These are phyloP conservation scores for Scrobipalpa costella DNA, from an alignment of 2,888 invertebrate species.

Conservation along the genomic window DNA sequence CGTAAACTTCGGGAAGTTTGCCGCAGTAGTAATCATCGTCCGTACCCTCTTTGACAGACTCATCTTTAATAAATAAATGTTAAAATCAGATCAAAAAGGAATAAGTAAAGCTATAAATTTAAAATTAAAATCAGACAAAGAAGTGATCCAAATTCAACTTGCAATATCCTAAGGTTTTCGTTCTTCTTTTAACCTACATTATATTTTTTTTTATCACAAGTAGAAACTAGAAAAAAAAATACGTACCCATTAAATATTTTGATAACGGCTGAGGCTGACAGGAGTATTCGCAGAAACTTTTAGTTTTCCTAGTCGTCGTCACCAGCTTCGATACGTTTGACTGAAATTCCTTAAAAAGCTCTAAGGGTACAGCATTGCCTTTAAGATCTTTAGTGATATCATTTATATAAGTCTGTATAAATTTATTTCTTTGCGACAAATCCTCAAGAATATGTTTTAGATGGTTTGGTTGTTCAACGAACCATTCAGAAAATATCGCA, in stretches of 20 bases:
- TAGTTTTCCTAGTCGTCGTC: not conserved
- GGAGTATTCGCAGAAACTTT: not conserved
- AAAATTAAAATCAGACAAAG: too few species aligned
- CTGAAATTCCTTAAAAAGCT: not conserved
- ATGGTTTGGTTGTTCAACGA: constrained; percentile 44
- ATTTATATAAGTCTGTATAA: constrained; percentile 38
- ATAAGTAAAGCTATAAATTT: too few species aligned
- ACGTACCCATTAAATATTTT: not conserved
- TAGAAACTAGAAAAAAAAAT: too few species aligned
- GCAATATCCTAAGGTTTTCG: too few species aligned
- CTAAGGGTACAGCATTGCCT: not conserved
- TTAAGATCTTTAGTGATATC: not conserved
- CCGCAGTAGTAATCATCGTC: constrained; percentile 2
- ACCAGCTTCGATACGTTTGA: not conserved
- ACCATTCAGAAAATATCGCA: constrained; percentile 32
- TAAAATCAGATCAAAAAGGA: too few species aligned
- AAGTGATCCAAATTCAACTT: too few species aligned
- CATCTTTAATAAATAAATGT: not conserved
- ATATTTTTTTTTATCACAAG: too few species aligned
- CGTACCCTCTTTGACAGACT: not conserved
- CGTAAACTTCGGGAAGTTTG: not conserved
- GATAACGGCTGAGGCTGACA: not conserved
- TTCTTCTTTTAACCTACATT: too few species aligned
- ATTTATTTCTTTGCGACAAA: constrained; percentile 35
- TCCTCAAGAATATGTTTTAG: constrained; percentile 49